Base-by-base conservation (phyloP, 2,113 vertebrate species). In the Thamnaconus septentrionalis region DNA sequence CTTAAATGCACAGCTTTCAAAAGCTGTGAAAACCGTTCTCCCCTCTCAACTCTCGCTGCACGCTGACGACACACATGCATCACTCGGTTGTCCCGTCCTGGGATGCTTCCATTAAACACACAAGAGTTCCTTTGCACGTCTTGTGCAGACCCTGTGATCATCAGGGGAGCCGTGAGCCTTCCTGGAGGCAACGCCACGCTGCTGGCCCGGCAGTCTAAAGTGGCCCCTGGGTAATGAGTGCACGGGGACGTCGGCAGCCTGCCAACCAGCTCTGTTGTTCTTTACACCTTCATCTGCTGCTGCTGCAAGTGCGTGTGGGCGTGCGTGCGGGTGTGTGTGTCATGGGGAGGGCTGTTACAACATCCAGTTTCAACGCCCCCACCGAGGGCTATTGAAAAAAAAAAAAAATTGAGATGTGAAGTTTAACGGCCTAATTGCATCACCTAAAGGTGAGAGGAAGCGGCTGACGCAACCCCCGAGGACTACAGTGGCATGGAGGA, bases 251-350 rank as follows among this genome's bases (percentile, higher is more conserved):
- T 12, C 64, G 39, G 71, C 70, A 61, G 71, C 83, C 71, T 85
- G 81, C 81, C 84, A 87, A 89, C 73, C 67, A 55, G 52, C 51
- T 1, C 55, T 84, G 87, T 85, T 88, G 76, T 85, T 76, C 73
- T 64, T 73, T 74, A 79, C 80, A 85, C 83, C 67, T 78, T 79
- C 18, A 31, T 41, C 66, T 61, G 53, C 57, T 66, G 61, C 73
- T 78, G 61, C 5, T 62, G 63, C 46, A 54, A 70, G 44, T 66
- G 53, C 43, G 45, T 56, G 50, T 61, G n/a, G n/a, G n/a, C n/a
- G 44, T 66, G 53, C 43, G 18, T 31, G 18, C 18, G 18, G 18
- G 18, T 31, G 18, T 31, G 18, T 2, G 18, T 31, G 18, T 31
- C 18, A 31, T 31, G 18, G 18, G 18, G 18, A 31, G 18, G 18